Evolutionary conservation across 1,140 invertebrate species (phyloP).

Genomic region (Oryctes rhinoceros): DNA sequence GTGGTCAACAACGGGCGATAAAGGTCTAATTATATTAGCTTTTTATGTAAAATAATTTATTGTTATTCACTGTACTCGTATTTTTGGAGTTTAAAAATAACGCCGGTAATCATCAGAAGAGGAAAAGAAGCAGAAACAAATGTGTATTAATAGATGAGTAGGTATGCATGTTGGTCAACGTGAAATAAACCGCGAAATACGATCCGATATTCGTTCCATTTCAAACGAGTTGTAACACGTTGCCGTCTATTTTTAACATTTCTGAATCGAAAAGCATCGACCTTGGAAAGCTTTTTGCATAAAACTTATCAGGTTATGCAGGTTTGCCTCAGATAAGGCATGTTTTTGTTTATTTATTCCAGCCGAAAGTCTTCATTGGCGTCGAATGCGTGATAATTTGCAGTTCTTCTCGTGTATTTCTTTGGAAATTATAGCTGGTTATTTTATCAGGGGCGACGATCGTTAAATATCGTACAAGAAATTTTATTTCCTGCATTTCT

Average conservation of each 20-base stretch:
- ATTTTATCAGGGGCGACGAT: too few species aligned
- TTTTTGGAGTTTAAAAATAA: too few species aligned
- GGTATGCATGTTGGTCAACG: neutral
- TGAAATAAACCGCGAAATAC: neutral
- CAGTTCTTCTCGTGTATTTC: too few species aligned
- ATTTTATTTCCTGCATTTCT: too few species aligned
- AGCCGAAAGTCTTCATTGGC: neutral
- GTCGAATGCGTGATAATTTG: too few species aligned
- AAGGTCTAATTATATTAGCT: too few species aligned
- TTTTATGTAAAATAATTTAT: too few species aligned
- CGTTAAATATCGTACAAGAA: too few species aligned
- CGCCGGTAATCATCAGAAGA: too few species aligned
- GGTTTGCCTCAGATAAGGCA: neutral
- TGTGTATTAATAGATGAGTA: neutral
- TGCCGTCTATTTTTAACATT: neutral
- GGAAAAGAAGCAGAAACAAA: neutral
- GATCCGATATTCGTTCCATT: neutral
- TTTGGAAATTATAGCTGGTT: too few species aligned
- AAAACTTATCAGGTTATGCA: neutral
- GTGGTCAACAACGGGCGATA: too few species aligned
- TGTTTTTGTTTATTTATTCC: neutral
- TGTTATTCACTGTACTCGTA: too few species aligned
- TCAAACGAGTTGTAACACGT: neutral
- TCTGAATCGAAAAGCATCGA: neutral
- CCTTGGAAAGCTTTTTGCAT: neutral